These are phyloP conservation scores for Poecilobothrus nobilitatus DNA, from an alignment of 2,888 invertebrate genomes.

Conservation along the genomic window DNA sequence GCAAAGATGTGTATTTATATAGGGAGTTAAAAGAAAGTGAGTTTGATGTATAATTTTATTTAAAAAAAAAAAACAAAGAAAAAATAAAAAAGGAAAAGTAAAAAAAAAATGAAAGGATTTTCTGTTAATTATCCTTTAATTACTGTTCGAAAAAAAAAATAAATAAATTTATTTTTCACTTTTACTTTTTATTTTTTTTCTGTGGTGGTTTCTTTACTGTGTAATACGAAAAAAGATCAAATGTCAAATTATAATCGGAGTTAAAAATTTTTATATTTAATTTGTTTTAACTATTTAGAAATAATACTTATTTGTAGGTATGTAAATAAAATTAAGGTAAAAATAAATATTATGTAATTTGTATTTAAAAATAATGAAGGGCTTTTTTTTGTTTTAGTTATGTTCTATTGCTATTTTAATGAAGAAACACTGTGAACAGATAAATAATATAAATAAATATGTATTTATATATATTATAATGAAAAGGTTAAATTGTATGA, in stretches of 20 bases:
- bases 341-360: background rate
- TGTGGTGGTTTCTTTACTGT: background rate
- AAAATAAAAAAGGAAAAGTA: too few relatives aligned
- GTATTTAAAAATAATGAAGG: background rate
- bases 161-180: too few relatives aligned
- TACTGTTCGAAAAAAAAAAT: background rate
- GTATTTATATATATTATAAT: too few relatives aligned
- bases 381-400: background rate
- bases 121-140: constrained; percentile 1
- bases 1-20: too few relatives aligned
- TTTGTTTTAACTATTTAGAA: too few relatives aligned
- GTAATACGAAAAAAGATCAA: background rate
- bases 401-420: too few relatives aligned
- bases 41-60: background rate
- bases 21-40: background rate
- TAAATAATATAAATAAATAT: too few relatives aligned
- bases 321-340: background rate
- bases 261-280: too few relatives aligned
- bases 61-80: too few relatives aligned
- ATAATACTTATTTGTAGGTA: background rate
- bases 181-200: background rate
- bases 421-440: too few relatives aligned
- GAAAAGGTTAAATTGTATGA: too few relatives aligned
- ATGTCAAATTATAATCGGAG: background rate
- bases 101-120: background rate